Base-by-base conservation (phyloP, 2,797 vertebrate genomes). In the Strix occidentalis region DNA sequence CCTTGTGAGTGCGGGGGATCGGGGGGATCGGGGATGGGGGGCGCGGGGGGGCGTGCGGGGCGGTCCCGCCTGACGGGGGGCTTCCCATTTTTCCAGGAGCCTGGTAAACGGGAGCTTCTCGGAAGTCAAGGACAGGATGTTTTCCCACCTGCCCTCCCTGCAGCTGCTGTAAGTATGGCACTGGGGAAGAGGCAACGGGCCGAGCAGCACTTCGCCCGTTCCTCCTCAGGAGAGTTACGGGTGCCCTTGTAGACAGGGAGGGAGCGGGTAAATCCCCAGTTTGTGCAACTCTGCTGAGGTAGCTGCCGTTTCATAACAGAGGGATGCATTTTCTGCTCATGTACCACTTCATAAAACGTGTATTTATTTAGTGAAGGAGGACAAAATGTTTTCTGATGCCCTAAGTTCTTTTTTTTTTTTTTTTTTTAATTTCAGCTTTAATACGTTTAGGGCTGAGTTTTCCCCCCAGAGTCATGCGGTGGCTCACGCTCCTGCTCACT, bases 111-210 rank as follows among this genome's bases (percentile, higher is more conserved):
- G 99, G 96, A 99, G 99, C 39, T 99, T 99, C 98, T 98, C 97
- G 2, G 99, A 99, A 98, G 98, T 99, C 97, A 99, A 98, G 97
- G 99, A 99, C 98, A 98, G 98, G 46, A 99, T 99, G 99, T 99
- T 99, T 97, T 97, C 99, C 51, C 99, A 99, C 97, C 98, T 99
- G 97, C 98, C 99, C 74, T 99, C 99, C 82, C 98, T 99, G 93
- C 99, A 99, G 97, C 98, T 99, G 57, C 98, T 99, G 99, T 99
- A 98, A 99, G 99, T 98, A 97, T 66, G 92, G 56, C 70, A 25
- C 61, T 41, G 56, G 58, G 43, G 43, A 43, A 16, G 43, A 43
- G 16, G 43, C 43, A 43, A 16, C 41, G 41, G 41, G 41, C 43
- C 43, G 16, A 43, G 43, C 43, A 75, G 86, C 69, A 4, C 72